Evolutionary conservation across 2,888 invertebrate species (phyloP), one percentile per base, ranked within the genome.

Genomic region (Caenorhabditis wallacei): DNA sequence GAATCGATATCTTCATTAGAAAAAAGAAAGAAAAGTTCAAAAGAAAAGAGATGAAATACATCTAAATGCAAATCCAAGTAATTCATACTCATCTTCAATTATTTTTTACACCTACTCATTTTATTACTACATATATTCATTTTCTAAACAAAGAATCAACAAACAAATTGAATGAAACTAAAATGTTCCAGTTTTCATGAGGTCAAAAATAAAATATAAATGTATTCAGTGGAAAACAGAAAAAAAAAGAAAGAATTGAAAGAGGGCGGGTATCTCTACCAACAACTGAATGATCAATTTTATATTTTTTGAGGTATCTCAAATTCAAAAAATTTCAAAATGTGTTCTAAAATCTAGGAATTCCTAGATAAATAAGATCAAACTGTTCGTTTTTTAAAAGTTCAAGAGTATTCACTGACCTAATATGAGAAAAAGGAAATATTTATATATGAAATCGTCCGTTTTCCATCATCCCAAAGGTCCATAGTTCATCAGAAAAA

Each of bases 401-500:
- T 30, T 8, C 4, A 30, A 30, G 8, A 5, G 8, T 30, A 30
- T 30, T 30, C 30, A n/a, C n/a, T 30, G 3, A 30, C 30, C 30
- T 20, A 30, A 18, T 7, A 13, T 30, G 35, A 53, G 37, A 56
- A 26, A 54, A 20, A 68, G 37, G n/a, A 54, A 75, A 57, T 75
- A 66, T 75, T 75, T 66, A 75, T 74, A 40, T 46, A 53, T n/a
- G n/a, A 53, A 57, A 30, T 48, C n/a, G 26, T 24, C 51, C 51
- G 46, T 64, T 35, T 48, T 51, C 22, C 22, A 51, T 48, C 75
- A 51, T 40, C 68, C 59, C 66, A 59, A 40, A 37, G 66, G 48
- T 43, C 64, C 46, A 75, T n/a, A 75, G 75, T 75, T 75, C 66
- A 75, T 18, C 26, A 46, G 43, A 57, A 72, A 63, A 56, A 43